Base-by-base conservation (phyloP, 2,113 vertebrate species). In the Hipposideros armiger region DNA sequence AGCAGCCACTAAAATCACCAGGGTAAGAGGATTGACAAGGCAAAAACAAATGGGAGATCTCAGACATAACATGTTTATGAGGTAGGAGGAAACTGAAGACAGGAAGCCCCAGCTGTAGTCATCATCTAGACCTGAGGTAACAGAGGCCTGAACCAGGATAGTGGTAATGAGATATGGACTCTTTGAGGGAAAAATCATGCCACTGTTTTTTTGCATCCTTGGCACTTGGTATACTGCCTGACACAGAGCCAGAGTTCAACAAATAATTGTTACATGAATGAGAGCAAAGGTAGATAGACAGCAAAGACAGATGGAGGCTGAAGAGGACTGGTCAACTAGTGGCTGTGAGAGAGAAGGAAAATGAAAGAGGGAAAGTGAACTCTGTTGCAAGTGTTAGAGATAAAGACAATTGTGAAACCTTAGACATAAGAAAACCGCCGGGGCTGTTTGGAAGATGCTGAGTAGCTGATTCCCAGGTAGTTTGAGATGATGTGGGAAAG, bases 401-500 rank as follows among this genome's bases (percentile, higher is more conserved):
- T n/a, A 36, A 83, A 60, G 54, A 36, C 72, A 40, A 32, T 7
- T 1, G 9, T 19, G 92, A 70, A 94, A 84, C 0, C 14, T 52
- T 30, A 54, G 45, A 72, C 40, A n/a, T 66, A 54, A 60, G 22
- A 58, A 78, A 94, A n/a, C 58, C 22, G 1, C 22, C 8, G 42
- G 52, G 40, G n/a, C n/a, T 87, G 1, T 47, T 81, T 32, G 66
- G 58, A 50, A 82, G 77, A 58, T 28, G 24, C 20, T 10, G 45
- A 84, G n/a, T n/a, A 60, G 13, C 81, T 92, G 56, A 85, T 66
- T 95, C 62, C 77, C 58, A 64, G 62, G 73, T 66, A 19, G 20
- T 78, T 89, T 82, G 80, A 76, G 82, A 69, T 58, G n/a, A 90
- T 92, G 76, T 92, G 84, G 26, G 24, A 89, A 92, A 87, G 83